Evolutionary conservation across 1,140 invertebrate genomes (phyloP), one percentile per base, ranked within the genome.

Genomic region (Delia radicum): DNA sequence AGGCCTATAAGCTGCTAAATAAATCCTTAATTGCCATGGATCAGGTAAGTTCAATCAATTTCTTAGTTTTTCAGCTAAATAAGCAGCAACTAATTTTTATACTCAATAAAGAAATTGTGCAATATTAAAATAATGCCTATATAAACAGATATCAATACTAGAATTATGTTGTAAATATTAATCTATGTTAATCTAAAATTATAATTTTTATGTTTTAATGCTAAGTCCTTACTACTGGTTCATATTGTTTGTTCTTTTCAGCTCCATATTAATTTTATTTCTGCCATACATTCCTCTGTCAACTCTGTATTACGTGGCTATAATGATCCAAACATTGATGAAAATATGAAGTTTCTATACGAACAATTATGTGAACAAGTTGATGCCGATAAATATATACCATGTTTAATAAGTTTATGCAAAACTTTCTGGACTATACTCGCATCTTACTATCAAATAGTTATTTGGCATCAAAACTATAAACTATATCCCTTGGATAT

Each of bases 241-340:
- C n/a, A n/a, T n/a, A n/a, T n/a, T n/a, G n/a, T n/a, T n/a, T 8
- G n/a, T n/a, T n/a, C n/a, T n/a, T n/a, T n/a, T 10, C 93, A 95
- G 86, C 86, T 97, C 42, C 92, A 94, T 77, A 97, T 99, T 91
- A 96, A 99, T 86, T 97, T 97, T 85, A 94, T 95, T 0, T 97
- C 95, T 65, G 94, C 95, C 0, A 94, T 99, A 71, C 96, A 98
- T 79, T 96, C 95, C 80, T 93, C 92, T 12, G 94, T 96, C 0
- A 93, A 96, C 61, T 91, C 90, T 31, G 91, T 94, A 7, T 89
- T 97, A 0, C 90, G 93, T 74, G 90, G 90, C 0, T 95, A 94
- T 85, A 90, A 92, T 28, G 90, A 91, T 79, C 86, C 91, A 5
- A 88, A 84, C 24, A 88, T 90, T 37, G 90, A 90, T 73, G 91